Base-by-base conservation (phyloP, 2,797 vertebrate species). In the Loris lydekkerianus region DNA sequence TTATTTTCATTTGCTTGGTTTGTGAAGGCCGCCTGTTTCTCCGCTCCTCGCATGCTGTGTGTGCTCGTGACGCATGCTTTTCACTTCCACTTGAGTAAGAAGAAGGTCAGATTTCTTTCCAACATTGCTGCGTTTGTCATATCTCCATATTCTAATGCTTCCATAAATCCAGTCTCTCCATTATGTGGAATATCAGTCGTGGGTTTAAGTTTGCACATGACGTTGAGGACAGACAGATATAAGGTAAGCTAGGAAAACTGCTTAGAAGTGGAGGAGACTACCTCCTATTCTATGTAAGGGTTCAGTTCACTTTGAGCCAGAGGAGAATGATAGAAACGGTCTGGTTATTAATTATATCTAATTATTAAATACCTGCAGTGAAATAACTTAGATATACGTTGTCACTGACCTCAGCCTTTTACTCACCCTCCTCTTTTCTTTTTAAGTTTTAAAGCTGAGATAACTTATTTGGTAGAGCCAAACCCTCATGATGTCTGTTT, bases 131-230 rank as follows among this genome's bases (percentile, higher is more conserved):
- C 98, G 91, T 98, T 98, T 98, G 98, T 98, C 98, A 97, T 98
- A 94, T 98, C 97, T 98, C 98, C 98, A 94, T 98, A 97, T 98
- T 95, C 98, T 97, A 98, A 98, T 97, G 98, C 98, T 98, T 98
- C 97, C 98, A 98, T 98, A 97, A 98, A 98, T 98, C 97, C 98
- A 97, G 98, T 98, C 98, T 98, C 97, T 98, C 97, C 98, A 98
- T 97, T 98, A 98, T 98, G 98, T 98, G 97, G 98, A 98, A 97
- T 98, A 98, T 98, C 98, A 99, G 93, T 98, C 98, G 96, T 98
- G 98, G 98, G 97, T 98, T 98, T 98, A 98, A 98, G 97, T 98
- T 98, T 98, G 98, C 97, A 97, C 98, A 97, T 98, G 98, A 98
- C 98, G 93, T 98, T 98, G 98, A 98, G 97, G 98, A 98, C 98